Percentiles rank a stretch among this genome's conserved stretches.
Evolutionary conservation across 2,113 vertebrate genomes (phyloP).

Genomic region (Tragelaphus imberbis): DNA sequence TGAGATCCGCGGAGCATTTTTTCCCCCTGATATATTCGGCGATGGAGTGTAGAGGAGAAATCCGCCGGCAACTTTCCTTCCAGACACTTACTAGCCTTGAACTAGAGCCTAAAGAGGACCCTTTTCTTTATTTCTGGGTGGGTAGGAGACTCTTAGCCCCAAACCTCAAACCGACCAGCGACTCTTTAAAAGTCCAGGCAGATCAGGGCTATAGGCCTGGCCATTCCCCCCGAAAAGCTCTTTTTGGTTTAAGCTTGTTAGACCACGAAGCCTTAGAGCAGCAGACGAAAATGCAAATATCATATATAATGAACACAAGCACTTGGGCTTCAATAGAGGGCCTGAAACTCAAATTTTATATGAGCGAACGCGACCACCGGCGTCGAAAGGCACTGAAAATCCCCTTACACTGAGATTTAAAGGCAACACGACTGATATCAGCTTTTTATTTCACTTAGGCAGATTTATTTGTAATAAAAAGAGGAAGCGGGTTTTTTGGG

Average conservation of each 20-base stretch:
- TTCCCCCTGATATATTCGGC: constrained; percentile 16
- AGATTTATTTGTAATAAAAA: constrained; percentile 31
- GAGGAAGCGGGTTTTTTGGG: not conserved
- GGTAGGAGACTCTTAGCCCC: not conserved
- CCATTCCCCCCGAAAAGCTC: not conserved
- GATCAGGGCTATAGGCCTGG: not conserved
- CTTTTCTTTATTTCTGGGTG: not conserved
- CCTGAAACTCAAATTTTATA: not conserved
- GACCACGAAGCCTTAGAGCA: not conserved
- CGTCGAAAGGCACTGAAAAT: not conserved
- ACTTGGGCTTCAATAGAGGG: not conserved
- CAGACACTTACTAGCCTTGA: not conserved
- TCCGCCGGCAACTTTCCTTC: constrained; percentile 62
- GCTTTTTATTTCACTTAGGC: not conserved
- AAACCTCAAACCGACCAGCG: not conserved
- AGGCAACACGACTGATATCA: not conserved
- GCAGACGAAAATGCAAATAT: not conserved
- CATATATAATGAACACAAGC: not conserved
- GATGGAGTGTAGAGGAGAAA: not conserved
- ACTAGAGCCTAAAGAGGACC: not conserved
- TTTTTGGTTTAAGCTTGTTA: not conserved
- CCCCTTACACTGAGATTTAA: not conserved
- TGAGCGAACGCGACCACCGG: not conserved
- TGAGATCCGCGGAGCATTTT: not conserved
- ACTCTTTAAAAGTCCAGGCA: not conserved